A percentile compares a stretch with the other conserved stretches of the same genome.
These are phyloP conservation scores for Schizothorax lantsangensis DNA, from an alignment of 2,797 vertebrate genomes.

Conservation along the genomic window DNA sequence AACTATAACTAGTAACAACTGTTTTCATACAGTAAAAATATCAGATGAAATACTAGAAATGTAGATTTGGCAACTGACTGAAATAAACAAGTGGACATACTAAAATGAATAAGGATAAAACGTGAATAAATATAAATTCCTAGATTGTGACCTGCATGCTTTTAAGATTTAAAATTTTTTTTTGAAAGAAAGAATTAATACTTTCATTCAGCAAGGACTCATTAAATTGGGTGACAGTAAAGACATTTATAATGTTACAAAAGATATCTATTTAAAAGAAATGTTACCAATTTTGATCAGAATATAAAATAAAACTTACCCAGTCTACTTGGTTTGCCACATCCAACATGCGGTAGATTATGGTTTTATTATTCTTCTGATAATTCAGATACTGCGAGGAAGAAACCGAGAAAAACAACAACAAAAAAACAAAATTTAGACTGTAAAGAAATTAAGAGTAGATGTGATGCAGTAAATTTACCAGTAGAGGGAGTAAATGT, in stretches of 20 bases:
- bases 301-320: constrained; percentile 73
- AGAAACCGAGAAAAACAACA: neutral
- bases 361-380: constrained; percentile 79
- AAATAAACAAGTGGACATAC: neutral
- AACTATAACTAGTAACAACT: neutral
- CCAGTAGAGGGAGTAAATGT: constrained; percentile 11
- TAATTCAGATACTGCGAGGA: constrained; percentile 75
- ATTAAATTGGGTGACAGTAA: neutral
- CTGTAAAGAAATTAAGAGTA: neutral
- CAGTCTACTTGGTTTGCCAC: constrained; percentile 89
- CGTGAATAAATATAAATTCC: neutral
- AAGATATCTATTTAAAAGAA: neutral
- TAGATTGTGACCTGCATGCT: too few relatives aligned
- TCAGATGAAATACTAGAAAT: neutral
- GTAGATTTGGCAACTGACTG: neutral
- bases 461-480: neutral
- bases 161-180: too few relatives aligned
- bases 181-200: neutral
- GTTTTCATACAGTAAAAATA: neutral
- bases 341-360: constrained; percentile 85
- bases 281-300: neutral
- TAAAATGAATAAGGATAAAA: neutral
- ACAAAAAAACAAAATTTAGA: neutral
- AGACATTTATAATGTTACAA: neutral
- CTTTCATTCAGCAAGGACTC: neutral